Percentiles rank a stretch among this genome's conserved stretches.
phyloP scores from a whole-genome alignment of 53 echinoderm and acorn worm species.

The Holothuria scabra region DNA sequence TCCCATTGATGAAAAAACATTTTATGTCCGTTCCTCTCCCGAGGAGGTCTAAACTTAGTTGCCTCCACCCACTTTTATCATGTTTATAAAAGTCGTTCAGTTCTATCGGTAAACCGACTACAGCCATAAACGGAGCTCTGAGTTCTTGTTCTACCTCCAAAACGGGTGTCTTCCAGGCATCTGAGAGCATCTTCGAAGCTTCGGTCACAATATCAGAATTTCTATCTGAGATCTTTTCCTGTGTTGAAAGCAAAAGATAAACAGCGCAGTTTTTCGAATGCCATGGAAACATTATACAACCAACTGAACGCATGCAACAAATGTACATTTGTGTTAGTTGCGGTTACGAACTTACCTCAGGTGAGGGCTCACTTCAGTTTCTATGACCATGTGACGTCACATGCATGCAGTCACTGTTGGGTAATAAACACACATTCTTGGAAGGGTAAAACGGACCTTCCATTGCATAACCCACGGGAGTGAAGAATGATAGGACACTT shows the following conservation, averaged over 20 bases:
- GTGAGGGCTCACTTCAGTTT: too few relatives aligned
- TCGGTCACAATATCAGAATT: slow-evolving; percentile 27
- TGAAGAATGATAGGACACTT: too few relatives aligned
- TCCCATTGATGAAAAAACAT: not conserved
- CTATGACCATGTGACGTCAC: too few relatives aligned
- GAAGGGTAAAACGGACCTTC: too few relatives aligned
- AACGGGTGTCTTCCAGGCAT: slow-evolving; percentile 37
- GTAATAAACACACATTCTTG: too few relatives aligned
- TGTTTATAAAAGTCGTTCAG: not conserved
- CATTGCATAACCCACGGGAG: too few relatives aligned
- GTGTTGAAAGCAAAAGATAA: not conserved
- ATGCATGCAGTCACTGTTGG: too few relatives aligned
- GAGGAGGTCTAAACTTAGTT: not conserved
- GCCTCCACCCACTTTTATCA: not conserved
- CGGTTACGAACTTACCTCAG: too few relatives aligned
- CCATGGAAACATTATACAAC: too few relatives aligned
- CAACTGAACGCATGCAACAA: too few relatives aligned
- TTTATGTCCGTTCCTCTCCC: not conserved
- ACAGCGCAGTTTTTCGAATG: too few relatives aligned
- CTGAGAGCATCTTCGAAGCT: slow-evolving; percentile 56
- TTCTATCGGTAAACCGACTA: slow-evolving; percentile 30
- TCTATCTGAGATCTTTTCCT: slow-evolving; percentile 46
- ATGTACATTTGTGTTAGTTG: too few relatives aligned
- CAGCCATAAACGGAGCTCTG: slow-evolving; percentile 52
- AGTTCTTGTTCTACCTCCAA: not conserved